phyloP scores from a whole-genome alignment of 2,888 invertebrate species.

The Branchellion lobata region DNA sequence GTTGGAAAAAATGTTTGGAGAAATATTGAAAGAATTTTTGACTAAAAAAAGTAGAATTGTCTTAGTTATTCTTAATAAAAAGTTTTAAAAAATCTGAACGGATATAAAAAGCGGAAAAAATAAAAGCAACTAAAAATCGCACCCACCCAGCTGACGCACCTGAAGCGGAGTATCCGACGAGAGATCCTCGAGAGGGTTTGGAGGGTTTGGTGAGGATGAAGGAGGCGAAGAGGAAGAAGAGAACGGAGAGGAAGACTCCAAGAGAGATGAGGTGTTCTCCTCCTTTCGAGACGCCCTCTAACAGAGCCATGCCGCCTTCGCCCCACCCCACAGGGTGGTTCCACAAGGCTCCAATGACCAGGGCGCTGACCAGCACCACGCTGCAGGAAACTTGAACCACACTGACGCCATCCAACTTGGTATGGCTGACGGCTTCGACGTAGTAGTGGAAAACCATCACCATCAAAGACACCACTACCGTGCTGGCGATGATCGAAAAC shows the following conservation, averaged over 20 bases:
- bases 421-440: slow-evolving; percentile 61
- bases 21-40: too few relatives aligned
- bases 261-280: slow-evolving; percentile 63
- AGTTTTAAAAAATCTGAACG: too few relatives aligned
- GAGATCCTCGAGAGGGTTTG: slow-evolving; percentile 62
- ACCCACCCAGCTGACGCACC: slow-evolving; percentile 57
- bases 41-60: too few relatives aligned
- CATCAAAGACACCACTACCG: slow-evolving; percentile 61
- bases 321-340: slow-evolving; percentile 59
- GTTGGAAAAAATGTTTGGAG: too few relatives aligned
- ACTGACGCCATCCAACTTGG: slow-evolving; percentile 57
- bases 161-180: slow-evolving; percentile 65
- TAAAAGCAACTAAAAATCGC: too few relatives aligned
- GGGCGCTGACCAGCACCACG: slow-evolving; percentile 61
- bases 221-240: slow-evolving; percentile 64
- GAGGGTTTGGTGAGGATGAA: slow-evolving; percentile 62
- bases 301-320: slow-evolving; percentile 57
- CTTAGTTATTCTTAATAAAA: too few relatives aligned
- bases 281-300: slow-evolving; percentile 50
- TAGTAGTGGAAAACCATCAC: slow-evolving; percentile 65
- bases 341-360: slow-evolving; percentile 60
- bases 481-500: slow-evolving; percentile 57
- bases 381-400: slow-evolving; percentile 61
- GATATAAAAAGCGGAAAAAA: too few relatives aligned
- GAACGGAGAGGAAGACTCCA: slow-evolving; percentile 64